Base-by-base conservation (phyloP, 2,888 invertebrate species). In the Lissonota sp. region DNA sequence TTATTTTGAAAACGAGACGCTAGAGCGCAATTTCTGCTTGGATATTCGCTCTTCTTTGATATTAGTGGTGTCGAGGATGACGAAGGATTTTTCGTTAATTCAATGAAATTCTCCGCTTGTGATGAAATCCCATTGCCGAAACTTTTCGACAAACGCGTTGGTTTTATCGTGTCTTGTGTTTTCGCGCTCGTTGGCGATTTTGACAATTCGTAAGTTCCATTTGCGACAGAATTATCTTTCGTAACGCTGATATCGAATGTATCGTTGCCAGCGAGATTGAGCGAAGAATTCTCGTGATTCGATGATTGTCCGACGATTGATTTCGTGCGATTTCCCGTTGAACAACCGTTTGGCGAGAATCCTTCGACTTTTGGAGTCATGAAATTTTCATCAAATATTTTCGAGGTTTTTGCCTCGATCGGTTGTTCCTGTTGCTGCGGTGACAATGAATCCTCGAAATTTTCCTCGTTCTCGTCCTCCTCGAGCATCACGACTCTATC, bases 351-450 rank as follows among this genome's bases (percentile, higher is more conserved):
- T 7, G 87, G 87, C 8, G 86, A 86, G 55, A 87, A 88, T 37
- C 64, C 80, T 5, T 57, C 8, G 4, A 77, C 83, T 6, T 83
- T 84, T 7, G 88, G 85, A 26, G 88, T 86, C 55, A 62, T 40
- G 12, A 89, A 85, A 73, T 87, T 26, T 1, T 3, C 26, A 2
- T 26, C 73, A 4, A 91, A 91, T 70, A 91, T 89, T 8, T 91
- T 85, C 0, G 84, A 85, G 6, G 67, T 8, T 40, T 66, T 60
- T 5, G 10, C 12, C 10, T 76, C 69, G 60, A 14, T 16, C 0
- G n/a, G 39, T 7, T 60, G 40, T 1, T 53, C 42, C 26, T 42
- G 14, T 6, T 4, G 51, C 64, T 83, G 72, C 8, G 86, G 83
- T 7, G 87, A 87, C 7, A 87, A 44, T 1, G 87, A 88, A 74